Base-by-base conservation (phyloP, 1,140 invertebrate species). In the Telenomus remus region DNA sequence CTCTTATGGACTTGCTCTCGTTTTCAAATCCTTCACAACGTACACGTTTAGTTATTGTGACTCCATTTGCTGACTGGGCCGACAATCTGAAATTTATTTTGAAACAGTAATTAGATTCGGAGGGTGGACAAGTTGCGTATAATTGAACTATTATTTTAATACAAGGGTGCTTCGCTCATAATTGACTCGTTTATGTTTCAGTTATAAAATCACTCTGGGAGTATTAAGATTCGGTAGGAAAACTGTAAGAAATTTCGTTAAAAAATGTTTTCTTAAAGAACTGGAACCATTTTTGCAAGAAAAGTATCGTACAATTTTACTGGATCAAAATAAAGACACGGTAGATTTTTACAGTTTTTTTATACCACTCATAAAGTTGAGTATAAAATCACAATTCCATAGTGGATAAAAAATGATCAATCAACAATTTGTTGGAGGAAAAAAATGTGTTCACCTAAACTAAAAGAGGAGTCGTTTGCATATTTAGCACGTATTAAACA, bases 71-170 rank as follows among this genome's bases (percentile, higher is more conserved):
- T 75, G 71, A 75, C 63, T 57, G 2, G 14, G 39, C 46, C 63
- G 46, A 19, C 63, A 57, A 71, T 64, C 53, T 46, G 39, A 63
- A 73, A 73, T 68, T 68, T 56, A 75, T 75, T 68, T 68, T 57
- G 0, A 68, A 27, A 63, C 53, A 53, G 35, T 63, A 75, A 75
- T 75, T 75, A 75, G 63, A 63, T 68, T 48, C 51, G 44, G 57
- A 14, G 13, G 33, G 33, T 1, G 39, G n/a, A 46, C 46, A 33
- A 61, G n/a, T 60, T 50, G 46, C 39, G 54, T 64, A 48, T 75
- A 75, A 68, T 74, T 74, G 70, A 59, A 59, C 69, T 64, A 47
- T 72, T 73, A 65, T 64, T 56, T 49, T 55, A 39, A 39, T 9
- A 39, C n/a, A 2, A 39, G 9, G n/a, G n/a, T 4, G n/a, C 2